Evolutionary conservation across 2,888 invertebrate species (phyloP).

Genomic region (Drosophila imparisetae): DNA sequence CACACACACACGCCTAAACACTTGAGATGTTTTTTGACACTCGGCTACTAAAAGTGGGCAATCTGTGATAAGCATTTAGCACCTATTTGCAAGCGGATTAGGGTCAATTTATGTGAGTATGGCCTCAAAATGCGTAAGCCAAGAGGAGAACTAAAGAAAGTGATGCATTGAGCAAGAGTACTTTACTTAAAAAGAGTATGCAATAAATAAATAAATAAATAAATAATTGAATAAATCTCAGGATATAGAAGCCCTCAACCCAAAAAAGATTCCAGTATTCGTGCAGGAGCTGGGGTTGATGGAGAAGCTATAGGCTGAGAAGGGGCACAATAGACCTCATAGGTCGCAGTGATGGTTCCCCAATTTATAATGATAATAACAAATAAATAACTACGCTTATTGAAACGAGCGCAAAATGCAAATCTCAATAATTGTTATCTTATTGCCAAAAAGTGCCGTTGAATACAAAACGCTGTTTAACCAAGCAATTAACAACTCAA

Average conservation of each 20-base stretch:
- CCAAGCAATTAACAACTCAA: background rate
- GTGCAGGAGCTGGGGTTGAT: background rate
- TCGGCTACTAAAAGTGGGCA: constrained; percentile 20
- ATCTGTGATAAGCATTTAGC: constrained; percentile 19
- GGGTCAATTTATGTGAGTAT: constrained; percentile 9
- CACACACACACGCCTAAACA: background rate
- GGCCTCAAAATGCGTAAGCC: background rate
- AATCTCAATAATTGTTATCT: constrained; percentile 14
- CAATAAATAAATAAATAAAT: background rate
- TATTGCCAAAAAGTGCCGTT: constrained; percentile 20
- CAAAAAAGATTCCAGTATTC: background rate
- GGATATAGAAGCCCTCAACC: background rate
- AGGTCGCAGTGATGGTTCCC: too few relatives aligned
- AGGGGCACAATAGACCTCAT: background rate
- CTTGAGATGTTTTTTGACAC: constrained; percentile 5
- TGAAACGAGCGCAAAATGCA: background rate
- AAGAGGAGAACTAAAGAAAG: background rate
- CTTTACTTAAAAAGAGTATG: background rate
- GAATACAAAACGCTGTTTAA: constrained; percentile 3
- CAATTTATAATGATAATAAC: too few relatives aligned
- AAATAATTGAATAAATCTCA: background rate
- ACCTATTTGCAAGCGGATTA: constrained; percentile 57
- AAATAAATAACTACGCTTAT: background rate
- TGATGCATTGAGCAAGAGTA: background rate
- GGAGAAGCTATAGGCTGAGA: too few relatives aligned